Evolutionary conservation across 2,888 invertebrate species (phyloP), one percentile per base, ranked within the genome.

Genomic region (Steinernema scapterisci): DNA sequence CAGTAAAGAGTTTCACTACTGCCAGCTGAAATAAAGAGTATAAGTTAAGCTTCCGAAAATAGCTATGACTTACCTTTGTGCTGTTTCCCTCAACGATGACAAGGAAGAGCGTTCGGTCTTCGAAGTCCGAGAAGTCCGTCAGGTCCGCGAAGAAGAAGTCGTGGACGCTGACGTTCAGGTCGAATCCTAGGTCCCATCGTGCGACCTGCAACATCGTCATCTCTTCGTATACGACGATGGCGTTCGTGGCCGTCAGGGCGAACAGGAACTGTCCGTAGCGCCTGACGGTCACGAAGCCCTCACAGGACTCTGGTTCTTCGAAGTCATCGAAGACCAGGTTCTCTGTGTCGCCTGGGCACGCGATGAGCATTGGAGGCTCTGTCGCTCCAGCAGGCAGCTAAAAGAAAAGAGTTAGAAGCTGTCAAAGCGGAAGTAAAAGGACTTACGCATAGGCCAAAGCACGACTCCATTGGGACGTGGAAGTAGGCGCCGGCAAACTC

Each of bases 141-240:
- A 54, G 54, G 54, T 54, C 54, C 21, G 25, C 21, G 25, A 54
- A 54, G 54, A 19, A 21, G 25, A 54, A 54, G 21, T 54, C 54
- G 21, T 21, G 21, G 54, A 54, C 21, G 23, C 23, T 11, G 13
- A 21, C 19, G 7, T 11, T 13, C 6, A 6, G 6, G 51, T 51
- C 19, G 21, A 21, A 25, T 16, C 54, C 54, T 19, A 54, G 16
- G 21, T 54, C 25, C 54, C 16, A 25, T 9, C 54, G 54, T 3
- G 54, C 54, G 21, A 54, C 11, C 21, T 54, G 54, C 54, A 54
- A 21, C 3, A 54, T 2, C 25, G 54, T 54, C 19, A 21, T 6
- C 13, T 54, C 54, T 54, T 54, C 54, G 54, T 54, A 54, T 23
- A 54, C 54, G 21, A 54, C 25, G 19, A 54, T 11, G 5, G 7